Conservation (phyloP, 2,113 vertebrate genomes). For the Panthera tigris region DNA sequence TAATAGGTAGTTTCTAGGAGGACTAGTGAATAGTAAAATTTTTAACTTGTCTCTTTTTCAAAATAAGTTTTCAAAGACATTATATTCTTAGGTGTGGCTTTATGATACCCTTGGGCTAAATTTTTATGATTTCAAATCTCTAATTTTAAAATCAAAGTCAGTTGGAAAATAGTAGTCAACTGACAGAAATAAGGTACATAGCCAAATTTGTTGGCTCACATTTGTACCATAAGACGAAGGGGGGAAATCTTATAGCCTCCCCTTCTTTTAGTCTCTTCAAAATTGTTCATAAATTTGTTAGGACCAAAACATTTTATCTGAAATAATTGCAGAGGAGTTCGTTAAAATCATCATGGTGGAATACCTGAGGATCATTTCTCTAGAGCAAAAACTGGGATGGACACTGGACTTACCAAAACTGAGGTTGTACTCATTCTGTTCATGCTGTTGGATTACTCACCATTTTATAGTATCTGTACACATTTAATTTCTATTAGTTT, state of each 20-base stretch:
- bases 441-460: neutral
- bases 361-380: neutral
- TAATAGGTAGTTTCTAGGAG: constrained; percentile 41
- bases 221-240: neutral
- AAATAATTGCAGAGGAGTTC: neutral
- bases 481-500: neutral
- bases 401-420: neutral
- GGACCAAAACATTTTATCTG: neutral
- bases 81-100: neutral
- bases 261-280: neutral
- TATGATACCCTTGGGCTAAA: neutral
- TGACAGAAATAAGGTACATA: neutral
- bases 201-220: neutral
- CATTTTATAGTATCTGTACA: neutral
- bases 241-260: neutral
- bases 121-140: constrained; percentile 35
- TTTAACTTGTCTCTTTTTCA: constrained; percentile 16
- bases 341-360: neutral
- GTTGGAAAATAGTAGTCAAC: constrained; percentile 28
- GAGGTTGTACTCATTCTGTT: neutral
- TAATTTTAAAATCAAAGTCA: constrained; percentile 54
- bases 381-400: neutral
- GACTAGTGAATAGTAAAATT: neutral
- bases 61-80: constrained; percentile 20
- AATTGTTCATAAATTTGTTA: neutral